Evolutionary conservation across 2,113 vertebrate genomes (phyloP), one percentile per base, ranked within the genome.

Genomic region (Sialia sialis): DNA sequence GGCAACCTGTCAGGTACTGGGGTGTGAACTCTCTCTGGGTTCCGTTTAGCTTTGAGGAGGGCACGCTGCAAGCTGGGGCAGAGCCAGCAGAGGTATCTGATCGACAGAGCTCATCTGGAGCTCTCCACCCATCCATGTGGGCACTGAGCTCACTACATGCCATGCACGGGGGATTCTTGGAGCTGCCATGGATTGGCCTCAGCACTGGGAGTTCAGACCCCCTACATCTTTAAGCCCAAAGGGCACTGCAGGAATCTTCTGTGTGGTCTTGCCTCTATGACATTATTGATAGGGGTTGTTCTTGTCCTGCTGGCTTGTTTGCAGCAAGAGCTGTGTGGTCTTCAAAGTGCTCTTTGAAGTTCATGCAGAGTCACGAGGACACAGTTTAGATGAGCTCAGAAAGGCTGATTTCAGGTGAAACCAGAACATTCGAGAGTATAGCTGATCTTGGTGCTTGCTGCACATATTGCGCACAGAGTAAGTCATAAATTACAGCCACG

Each of bases 191-290:
- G 46, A 8, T 76, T 0, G 17, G 39, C 52, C 76, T 84, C 59
- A 21, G 69, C 3, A 0, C n/a, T n/a, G 34, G 49, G 46, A 79
- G 84, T 73, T 95, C 92, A 96, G 92, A 95, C 94, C 90, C 94
- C 95, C 94, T 95, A 94, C 94, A 52, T 77, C 51, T 95, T 94
- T 83, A 87, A 97, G 89, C 93, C 94, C 87, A 93, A 96, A 89
- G 95, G 96, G 93, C 74, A 15, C 66, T 66, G 75, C 41, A 85
- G 70, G 43, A 80, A 49, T 80, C 15, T 91, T 78, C 84, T 95
- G 84, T 93, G 94, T 95, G 95, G 94, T 94, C 91, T 93, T 26
- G 6, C 46, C 62, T 91, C 87, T 74, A 85, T 0, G 62, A 89
- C 87, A 79, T 43, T 69, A 19, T 87, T 85, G 13, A 38, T 39